A percentile compares a stretch with the other conserved stretches of the same genome.
Evolutionary conservation across 92 coral and sea anemone genomes (phyloP).

Genomic region (Scolanthus callimorphus): DNA sequence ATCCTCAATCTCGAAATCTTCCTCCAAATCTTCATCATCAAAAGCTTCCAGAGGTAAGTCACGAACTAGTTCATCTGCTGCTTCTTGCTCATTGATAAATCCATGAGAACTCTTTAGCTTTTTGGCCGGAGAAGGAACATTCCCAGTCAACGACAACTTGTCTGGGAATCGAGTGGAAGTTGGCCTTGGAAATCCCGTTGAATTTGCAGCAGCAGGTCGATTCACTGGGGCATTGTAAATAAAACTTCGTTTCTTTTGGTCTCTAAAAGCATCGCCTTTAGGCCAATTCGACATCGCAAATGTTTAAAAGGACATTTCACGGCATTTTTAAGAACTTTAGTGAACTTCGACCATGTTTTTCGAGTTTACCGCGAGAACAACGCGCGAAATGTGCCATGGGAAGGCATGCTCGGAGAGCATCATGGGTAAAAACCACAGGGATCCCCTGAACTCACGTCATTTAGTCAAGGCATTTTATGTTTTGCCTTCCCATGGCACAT

Average conservation of each 20-base stretch:
- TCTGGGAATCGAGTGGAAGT: too few relatives aligned
- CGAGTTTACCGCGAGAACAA: constrained; percentile 17
- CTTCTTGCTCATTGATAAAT: constrained; percentile 38
- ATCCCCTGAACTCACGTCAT: neutral
- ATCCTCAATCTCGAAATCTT: constrained; percentile 64
- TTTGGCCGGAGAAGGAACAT: constrained; percentile 40
- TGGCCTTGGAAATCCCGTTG: neutral
- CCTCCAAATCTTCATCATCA: constrained; percentile 65
- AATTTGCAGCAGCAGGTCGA: constrained; percentile 5
- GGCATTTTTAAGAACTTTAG: neutral
- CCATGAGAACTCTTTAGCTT: constrained; percentile 50
- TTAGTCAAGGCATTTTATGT: too few relatives aligned
- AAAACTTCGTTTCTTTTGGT: constrained; percentile 63
- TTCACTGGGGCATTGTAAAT: constrained; percentile 53
- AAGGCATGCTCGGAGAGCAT: constrained; percentile 6
- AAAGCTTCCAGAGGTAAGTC: constrained; percentile 69
- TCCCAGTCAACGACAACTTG: neutral
- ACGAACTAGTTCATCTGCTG: constrained; percentile 56
- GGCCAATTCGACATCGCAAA: constrained; percentile 35
- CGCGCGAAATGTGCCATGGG: neutral
- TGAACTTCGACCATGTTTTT: neutral
- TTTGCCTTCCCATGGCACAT: too few relatives aligned
- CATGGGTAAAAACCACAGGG: constrained; percentile 2
- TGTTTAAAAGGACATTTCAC: neutral
- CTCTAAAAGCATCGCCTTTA: constrained; percentile 24